A percentile compares a stretch with the other conserved stretches of the same genome.
Conservation (phyloP, 2,113 vertebrate genomes). For the Actenoides lindsayi region DNA sequence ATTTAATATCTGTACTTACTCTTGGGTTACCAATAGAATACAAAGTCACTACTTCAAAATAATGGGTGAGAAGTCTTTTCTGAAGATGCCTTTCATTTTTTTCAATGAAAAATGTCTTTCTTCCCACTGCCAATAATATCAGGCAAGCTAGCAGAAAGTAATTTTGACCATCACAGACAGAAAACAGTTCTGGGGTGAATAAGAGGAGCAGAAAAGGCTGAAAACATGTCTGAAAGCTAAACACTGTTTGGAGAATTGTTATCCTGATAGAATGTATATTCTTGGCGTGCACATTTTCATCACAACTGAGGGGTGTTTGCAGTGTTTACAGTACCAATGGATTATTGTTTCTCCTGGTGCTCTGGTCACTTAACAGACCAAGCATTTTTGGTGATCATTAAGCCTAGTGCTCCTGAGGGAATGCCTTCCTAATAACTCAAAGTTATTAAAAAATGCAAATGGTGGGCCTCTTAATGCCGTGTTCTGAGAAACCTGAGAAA, state of each 20-base stretch:
- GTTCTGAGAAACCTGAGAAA: background rate
- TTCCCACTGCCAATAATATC: background rate
- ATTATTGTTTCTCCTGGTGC: background rate
- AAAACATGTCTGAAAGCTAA: background rate
- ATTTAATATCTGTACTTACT: background rate
- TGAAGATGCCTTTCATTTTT: slow-evolving; percentile 52
- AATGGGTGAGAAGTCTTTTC: slow-evolving; percentile 3
- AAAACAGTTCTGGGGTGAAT: background rate
- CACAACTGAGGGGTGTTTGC: background rate
- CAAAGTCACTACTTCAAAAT: slow-evolving; percentile 32
- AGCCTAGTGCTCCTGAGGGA: background rate
- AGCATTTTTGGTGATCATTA: background rate
- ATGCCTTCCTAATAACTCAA: background rate
- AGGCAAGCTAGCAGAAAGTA: slow-evolving; percentile 48
- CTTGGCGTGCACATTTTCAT: background rate
- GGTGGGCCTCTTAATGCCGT: background rate
- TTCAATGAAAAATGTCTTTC: slow-evolving; percentile 48
- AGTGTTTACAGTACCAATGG: background rate
- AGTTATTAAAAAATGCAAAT: background rate
- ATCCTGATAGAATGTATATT: background rate
- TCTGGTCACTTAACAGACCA: background rate
- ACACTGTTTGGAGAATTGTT: background rate
- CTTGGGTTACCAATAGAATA: slow-evolving; percentile 22
- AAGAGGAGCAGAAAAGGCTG: background rate
- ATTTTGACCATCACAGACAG: background rate